Conservation (phyloP, 2,113 vertebrate genomes). For the Puffinus mauretanicus region DNA sequence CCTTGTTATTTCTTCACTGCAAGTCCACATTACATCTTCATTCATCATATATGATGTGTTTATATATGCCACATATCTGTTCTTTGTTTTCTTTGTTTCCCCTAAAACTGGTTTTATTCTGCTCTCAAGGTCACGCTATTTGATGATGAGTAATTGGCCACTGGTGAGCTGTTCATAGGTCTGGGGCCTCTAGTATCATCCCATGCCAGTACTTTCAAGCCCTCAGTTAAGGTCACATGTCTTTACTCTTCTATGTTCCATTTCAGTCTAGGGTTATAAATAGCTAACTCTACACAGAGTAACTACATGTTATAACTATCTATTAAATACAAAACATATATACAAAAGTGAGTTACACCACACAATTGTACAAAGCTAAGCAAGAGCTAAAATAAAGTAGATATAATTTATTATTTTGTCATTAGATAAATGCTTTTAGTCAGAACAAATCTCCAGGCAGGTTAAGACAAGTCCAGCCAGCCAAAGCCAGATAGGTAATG, state of each 20-base stretch:
- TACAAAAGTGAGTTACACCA: background rate
- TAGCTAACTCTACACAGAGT: background rate
- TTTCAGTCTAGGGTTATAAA: background rate
- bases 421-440: background rate
- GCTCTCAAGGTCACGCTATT: background rate
- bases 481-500: background rate
- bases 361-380: background rate
- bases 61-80: background rate
- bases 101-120: background rate
- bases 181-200: background rate
- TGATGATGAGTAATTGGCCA: background rate
- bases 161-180: background rate
- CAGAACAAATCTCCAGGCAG: background rate
- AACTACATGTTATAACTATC: background rate
- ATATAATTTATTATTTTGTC: background rate
- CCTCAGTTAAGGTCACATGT: background rate
- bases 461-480: background rate
- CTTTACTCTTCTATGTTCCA: background rate
- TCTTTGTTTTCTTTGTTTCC: background rate
- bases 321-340: background rate
- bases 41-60: background rate
- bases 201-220: background rate
- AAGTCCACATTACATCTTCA: background rate
- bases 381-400: background rate
- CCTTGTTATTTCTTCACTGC: background rate